Base-by-base conservation (phyloP, 2,797 vertebrate genomes). In the Chelonia mydas region DNA sequence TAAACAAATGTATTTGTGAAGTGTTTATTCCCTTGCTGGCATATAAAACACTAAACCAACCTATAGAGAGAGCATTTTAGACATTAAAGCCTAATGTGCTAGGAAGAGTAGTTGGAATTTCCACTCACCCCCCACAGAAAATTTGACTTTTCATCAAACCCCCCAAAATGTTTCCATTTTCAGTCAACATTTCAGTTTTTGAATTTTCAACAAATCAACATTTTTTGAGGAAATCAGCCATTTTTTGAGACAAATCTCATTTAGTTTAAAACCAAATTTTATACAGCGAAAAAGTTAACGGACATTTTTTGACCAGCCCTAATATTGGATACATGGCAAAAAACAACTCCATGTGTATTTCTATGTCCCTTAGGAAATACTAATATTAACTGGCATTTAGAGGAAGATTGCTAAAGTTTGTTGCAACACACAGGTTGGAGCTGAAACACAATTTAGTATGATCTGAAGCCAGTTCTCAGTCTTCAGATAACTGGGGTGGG, bases 1-100 rank as follows among this genome's bases (percentile, higher is more conserved):
- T 10, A n/a, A 79, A 10, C 50, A 89, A 86, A 17, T 3, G 55
- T 61, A 45, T 76, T 76, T 27, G 10, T 76, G 72, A 76, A 47
- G 37, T 47, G 72, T 76, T 27, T 76, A 45, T 27, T 76, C 55
- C 93, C 87, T 91, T 19, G 37, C 78, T 72, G 4, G n/a, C 76
- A 33, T 1, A 87, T 37, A 79, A 93, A 96, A 94, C 54, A 81
- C 53, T 76, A 94, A 23, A 7, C 53, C 55, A 17, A 8, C 28
- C 45, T 92, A 53, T 90, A 51, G 53, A 76, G 50, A 11, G 19
- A 13, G 4, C 41, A 80, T 33, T 65, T 78, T 77, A 59, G 91
- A 91, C 84, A 87, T 87, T 74, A 89, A 65, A 74, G 21, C 81
- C 90, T 53, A 15, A n/a, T 31, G 45, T 37, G 12, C 86, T n/a